Evolutionary conservation across 64 coral and sea anemone species (phyloP).

Genomic region (Cladopsammia gracilis): DNA sequence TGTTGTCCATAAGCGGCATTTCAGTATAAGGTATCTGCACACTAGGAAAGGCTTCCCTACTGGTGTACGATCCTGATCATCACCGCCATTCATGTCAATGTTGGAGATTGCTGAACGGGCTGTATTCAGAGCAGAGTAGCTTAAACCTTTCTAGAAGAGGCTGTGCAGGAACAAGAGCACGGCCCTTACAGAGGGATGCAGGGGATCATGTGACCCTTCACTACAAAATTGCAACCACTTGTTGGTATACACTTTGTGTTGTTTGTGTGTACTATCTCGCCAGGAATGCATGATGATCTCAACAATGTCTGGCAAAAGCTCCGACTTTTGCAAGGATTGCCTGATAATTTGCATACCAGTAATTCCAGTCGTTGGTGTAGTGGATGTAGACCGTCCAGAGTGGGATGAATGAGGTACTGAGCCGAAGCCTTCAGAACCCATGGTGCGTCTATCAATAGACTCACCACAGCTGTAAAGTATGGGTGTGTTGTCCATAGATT

Average conservation of each 20-base stretch:
- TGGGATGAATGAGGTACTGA: too few species aligned
- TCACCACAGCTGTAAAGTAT: too few species aligned
- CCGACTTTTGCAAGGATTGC: slow-evolving; percentile 1
- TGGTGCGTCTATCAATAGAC: too few species aligned
- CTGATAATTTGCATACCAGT: slow-evolving; percentile 69
- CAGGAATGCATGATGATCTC: slow-evolving; percentile 27
- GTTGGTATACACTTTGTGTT: slow-evolving; percentile 33
- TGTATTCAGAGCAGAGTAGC: slow-evolving; percentile 9
- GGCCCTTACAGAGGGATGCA: slow-evolving; percentile 20
- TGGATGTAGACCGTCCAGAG: too few species aligned
- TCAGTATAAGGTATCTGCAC: too few species aligned
- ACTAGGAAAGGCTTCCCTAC: too few species aligned
- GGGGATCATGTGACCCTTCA: slow-evolving; percentile 36
- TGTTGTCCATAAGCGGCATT: too few species aligned
- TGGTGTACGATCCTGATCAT: background rate
- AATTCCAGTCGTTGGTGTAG: background rate
- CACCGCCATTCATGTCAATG: too few species aligned
- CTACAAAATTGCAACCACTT: slow-evolving; percentile 60
- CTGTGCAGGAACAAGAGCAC: slow-evolving; percentile 3
- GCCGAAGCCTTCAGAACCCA: too few species aligned
- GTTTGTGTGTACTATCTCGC: slow-evolving; percentile 26
- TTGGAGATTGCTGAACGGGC: slow-evolving; percentile 8
- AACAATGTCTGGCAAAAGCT: background rate
- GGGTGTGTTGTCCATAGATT: too few species aligned
- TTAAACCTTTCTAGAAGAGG: slow-evolving; percentile 5